Conservation (phyloP, 2,113 vertebrate genomes). For the Pseudopodoces humilis region DNA sequence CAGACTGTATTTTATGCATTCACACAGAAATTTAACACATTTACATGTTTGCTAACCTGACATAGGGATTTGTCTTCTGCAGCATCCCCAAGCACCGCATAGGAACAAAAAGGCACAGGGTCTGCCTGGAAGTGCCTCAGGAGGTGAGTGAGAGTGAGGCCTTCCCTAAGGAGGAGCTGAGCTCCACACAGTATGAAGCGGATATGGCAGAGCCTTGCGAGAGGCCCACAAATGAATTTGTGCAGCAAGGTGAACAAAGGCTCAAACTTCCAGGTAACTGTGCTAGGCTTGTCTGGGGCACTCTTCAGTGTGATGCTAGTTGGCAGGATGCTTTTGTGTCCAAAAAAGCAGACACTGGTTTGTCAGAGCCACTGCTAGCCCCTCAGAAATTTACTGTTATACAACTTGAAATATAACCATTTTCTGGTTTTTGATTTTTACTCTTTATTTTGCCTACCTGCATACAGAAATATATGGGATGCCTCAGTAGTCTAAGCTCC, state of each 20-base stretch:
- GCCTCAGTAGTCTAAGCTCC: not conserved
- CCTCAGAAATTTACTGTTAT: not conserved
- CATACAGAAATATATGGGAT: not conserved
- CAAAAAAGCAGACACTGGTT: not conserved
- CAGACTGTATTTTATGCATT: not conserved
- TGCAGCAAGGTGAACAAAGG: conserved; percentile 61
- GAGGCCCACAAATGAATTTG: conserved; percentile 39
- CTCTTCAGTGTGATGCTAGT: not conserved
- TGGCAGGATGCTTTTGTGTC: not conserved
- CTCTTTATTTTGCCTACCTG: not conserved
- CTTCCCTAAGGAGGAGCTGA: conserved; percentile 83
- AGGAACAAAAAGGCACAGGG: conserved; percentile 92
- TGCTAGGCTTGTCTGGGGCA: not conserved
- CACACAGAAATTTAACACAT: not conserved
- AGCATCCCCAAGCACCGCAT: conserved; percentile 89
- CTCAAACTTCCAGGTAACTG: conserved; percentile 70
- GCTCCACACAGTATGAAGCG: conserved; percentile 60
- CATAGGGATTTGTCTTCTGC: not conserved
- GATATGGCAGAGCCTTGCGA: conserved; percentile 5
- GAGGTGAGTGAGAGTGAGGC: conserved; percentile 83
- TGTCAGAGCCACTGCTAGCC: not conserved
- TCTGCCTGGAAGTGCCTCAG: conserved; percentile 91
- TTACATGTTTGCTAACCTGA: not conserved
- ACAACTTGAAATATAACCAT: not conserved
- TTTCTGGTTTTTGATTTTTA: not conserved